Conservation (phyloP, 2,888 invertebrate species). For the Melitaea athalia region DNA sequence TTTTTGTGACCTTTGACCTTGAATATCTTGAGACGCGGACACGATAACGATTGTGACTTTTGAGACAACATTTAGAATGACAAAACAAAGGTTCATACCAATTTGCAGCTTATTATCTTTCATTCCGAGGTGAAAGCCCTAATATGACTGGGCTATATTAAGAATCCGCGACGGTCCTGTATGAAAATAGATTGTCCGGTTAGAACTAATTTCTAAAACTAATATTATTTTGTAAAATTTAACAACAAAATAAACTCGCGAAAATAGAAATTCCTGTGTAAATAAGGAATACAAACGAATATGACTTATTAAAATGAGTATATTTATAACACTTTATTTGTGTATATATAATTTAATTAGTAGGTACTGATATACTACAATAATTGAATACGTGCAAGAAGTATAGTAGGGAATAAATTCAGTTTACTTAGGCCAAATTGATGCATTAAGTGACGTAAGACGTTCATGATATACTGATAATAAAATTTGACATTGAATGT, state of each 20-base stretch:
- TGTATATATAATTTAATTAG: too few species aligned
- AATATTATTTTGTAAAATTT: not conserved
- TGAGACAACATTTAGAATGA: too few species aligned
- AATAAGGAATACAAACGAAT: not conserved
- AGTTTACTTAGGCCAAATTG: not conserved
- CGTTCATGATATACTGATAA: not conserved
- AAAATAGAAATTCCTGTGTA: not conserved
- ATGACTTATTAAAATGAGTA: not conserved
- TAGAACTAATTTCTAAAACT: not conserved
- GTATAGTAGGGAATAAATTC: not conserved
- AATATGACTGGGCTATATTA: too few species aligned
- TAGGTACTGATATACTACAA: too few species aligned
- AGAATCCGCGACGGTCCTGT: slow-evolving; percentile 1
- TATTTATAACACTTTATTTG: too few species aligned
- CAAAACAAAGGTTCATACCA: too few species aligned
- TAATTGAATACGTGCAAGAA: too few species aligned
- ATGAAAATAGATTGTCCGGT: not conserved
- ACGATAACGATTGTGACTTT: too few species aligned
- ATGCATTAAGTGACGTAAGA: not conserved
- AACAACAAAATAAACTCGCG: not conserved
- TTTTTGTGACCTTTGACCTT: too few species aligned
- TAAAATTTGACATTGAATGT: not conserved
- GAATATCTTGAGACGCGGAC: too few species aligned
- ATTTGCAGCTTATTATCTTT: too few species aligned
- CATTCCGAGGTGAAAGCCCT: too few species aligned